Conservation (phyloP, 2,113 vertebrate species). For the Murina feae region DNA sequence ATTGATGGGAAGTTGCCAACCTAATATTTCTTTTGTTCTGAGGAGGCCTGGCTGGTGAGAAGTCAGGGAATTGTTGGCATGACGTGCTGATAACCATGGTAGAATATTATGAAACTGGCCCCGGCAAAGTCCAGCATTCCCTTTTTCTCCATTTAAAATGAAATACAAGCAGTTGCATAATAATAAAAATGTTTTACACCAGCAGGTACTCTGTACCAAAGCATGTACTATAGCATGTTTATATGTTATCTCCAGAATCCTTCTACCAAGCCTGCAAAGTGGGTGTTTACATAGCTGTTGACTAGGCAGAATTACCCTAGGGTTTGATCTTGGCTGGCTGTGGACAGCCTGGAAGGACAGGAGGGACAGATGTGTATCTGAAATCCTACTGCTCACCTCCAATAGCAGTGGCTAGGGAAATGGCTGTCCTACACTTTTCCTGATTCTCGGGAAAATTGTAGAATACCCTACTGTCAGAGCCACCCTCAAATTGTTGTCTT, state of each 20-base stretch:
- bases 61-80: not conserved
- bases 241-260: not conserved
- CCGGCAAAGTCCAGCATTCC: slow-evolving; percentile 18
- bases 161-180: slow-evolving; percentile 40
- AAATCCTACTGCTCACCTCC: not conserved
- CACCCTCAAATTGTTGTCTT: not conserved
- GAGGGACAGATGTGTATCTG: not conserved
- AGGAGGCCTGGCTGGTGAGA: not conserved
- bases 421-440: not conserved
- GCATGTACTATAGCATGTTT: not conserved
- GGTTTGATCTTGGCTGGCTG: not conserved
- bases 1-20: slow-evolving; percentile 36
- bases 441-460: not conserved
- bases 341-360: not conserved
- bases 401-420: not conserved
- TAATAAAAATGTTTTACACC: not conserved
- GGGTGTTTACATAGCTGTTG: not conserved
- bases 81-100: not conserved
- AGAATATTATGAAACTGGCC: not conserved
- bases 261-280: not conserved
- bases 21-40: slow-evolving; percentile 15
- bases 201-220: slow-evolving; percentile 9
- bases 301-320: not conserved
- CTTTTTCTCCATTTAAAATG: slow-evolving; percentile 13
- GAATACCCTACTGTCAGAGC: not conserved